These are phyloP conservation scores for Hydropsyche betteni DNA, from an alignment of 2,888 invertebrate genomes.

Conservation along the genomic window DNA sequence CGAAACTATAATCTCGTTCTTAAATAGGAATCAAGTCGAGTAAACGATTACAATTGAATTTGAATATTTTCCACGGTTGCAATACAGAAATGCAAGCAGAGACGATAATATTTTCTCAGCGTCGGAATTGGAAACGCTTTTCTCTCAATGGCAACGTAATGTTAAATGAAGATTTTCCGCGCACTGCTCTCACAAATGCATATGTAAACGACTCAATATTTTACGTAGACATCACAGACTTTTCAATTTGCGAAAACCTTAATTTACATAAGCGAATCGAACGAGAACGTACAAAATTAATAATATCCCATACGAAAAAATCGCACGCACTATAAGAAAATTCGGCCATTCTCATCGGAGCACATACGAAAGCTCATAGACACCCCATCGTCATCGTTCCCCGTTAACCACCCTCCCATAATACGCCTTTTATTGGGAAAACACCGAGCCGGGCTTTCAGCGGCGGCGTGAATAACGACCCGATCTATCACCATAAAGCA, in stretches of 20 bases:
- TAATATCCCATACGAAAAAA: no score
- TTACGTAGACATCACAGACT: not conserved
- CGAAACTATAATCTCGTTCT: no score
- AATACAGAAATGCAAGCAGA: not conserved
- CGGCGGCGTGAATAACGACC: constrained; percentile 18
- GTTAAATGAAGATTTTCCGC: constrained; percentile 32
- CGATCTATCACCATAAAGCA: constrained; percentile 29
- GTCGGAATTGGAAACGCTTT: constrained; percentile 19
- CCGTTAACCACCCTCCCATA: not conserved
- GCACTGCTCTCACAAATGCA: not conserved
- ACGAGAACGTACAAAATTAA: not conserved
- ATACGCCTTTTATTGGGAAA: constrained; percentile 21
- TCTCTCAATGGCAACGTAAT: constrained; percentile 15
- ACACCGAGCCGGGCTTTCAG: not conserved
- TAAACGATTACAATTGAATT: constrained; percentile 1
- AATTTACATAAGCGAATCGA: not conserved
- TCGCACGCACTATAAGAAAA: no score
- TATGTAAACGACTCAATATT: no score
- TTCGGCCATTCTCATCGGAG: no score
- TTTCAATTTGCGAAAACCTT: constrained; percentile 18
- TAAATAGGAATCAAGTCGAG: not conserved
- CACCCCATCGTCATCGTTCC: no score
- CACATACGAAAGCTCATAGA: no score
- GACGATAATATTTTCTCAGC: constrained; percentile 16
- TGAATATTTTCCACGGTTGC: constrained; percentile 24